Conservation (phyloP, 2,888 invertebrate species). For the Spilosoma lubricipeda region DNA sequence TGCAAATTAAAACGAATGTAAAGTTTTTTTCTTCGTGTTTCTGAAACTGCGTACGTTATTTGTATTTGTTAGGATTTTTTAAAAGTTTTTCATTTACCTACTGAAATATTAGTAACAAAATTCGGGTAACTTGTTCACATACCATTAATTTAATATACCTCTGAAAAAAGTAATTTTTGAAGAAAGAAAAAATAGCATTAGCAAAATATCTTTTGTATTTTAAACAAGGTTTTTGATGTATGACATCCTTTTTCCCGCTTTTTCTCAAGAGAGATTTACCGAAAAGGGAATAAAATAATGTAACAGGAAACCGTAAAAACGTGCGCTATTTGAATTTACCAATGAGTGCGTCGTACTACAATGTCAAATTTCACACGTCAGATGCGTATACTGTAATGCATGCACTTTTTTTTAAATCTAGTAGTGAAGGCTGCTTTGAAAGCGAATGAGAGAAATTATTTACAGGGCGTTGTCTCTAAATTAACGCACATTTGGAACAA, state of each 20-base stretch:
- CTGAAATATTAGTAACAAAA: not conserved
- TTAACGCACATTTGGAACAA: not conserved
- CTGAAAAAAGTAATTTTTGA: too few relatives aligned
- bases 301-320: not conserved
- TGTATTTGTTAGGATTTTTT: not conserved
- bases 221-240: not conserved
- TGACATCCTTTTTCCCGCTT: too few relatives aligned
- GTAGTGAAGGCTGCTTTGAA: conserved; percentile 11
- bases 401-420: not conserved
- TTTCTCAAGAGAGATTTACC: not conserved
- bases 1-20: not conserved
- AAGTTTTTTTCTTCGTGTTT: not conserved
- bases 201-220: too few relatives aligned
- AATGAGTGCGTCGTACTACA: too few relatives aligned
- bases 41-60: not conserved
- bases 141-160: too few relatives aligned
- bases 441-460: conserved; percentile 3
- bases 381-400: not conserved
- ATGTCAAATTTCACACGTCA: too few relatives aligned
- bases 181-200: too few relatives aligned
- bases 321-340: too few relatives aligned
- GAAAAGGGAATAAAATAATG: not conserved
- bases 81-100: not conserved
- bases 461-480: conserved; percentile 13
- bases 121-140: not conserved